phyloP scores from a whole-genome alignment of 2,113 vertebrate species.

The Catharus minimus region DNA sequence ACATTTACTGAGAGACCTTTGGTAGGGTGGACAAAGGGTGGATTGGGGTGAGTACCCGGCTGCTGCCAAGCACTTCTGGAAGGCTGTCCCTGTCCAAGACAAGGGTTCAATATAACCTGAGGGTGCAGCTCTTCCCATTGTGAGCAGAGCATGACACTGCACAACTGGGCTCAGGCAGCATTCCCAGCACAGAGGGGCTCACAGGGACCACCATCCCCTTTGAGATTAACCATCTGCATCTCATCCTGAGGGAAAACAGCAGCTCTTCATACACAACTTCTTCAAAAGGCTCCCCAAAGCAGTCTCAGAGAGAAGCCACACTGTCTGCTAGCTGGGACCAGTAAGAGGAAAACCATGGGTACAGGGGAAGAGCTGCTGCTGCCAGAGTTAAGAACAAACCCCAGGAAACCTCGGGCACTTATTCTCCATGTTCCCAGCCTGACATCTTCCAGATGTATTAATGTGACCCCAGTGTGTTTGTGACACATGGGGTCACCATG shows the following conservation, averaged over 20 bases:
- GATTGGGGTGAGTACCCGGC: not conserved
- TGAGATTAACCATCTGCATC: not conserved
- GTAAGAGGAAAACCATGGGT: not conserved
- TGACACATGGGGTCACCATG: not conserved
- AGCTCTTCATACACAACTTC: not conserved
- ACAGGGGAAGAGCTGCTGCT: not conserved
- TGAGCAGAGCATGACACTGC: not conserved
- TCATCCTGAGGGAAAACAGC: not conserved
- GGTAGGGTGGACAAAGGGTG: not conserved
- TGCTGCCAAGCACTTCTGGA: not conserved
- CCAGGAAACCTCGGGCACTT: not conserved
- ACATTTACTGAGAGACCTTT: not conserved
- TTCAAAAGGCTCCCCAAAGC: not conserved
- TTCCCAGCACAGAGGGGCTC: not conserved
- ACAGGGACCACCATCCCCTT: not conserved
- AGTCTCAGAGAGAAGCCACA: not conserved
- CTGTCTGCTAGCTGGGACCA: not conserved
- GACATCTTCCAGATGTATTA: not conserved
- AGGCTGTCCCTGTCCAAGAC: not conserved
- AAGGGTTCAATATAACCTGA: not conserved
- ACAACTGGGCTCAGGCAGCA: not conserved
- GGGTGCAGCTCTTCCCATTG: not conserved
- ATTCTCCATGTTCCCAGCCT: not conserved
- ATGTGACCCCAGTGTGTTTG: fast-evolving
- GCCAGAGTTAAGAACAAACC: not conserved